These are phyloP conservation scores for Dendrophyllia cribrosa DNA, from an alignment of 64 coral and sea anemone genomes.

Conservation along the genomic window DNA sequence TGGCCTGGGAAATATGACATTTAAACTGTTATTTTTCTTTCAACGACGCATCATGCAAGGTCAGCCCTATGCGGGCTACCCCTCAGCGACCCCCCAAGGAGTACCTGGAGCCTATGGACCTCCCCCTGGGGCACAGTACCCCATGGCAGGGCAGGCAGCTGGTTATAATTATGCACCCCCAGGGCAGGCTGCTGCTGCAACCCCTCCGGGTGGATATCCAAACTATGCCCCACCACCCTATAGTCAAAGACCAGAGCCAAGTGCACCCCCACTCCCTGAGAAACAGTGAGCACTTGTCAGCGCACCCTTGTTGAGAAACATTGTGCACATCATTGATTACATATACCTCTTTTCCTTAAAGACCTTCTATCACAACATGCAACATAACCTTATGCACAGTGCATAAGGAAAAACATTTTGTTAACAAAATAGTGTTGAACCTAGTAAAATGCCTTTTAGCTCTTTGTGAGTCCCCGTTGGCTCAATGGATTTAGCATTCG, in stretches of 20 bases:
- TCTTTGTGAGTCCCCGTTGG: too few species aligned
- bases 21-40: constrained; percentile 96
- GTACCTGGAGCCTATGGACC: constrained; percentile 29
- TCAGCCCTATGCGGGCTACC: constrained; percentile 36
- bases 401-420: too few species aligned
- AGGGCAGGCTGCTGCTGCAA: constrained; percentile 13
- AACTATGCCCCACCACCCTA: constrained; percentile 66
- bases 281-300: background rate
- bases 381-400: too few species aligned
- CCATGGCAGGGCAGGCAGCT: constrained; percentile 29
- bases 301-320: background rate
- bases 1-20: constrained; percentile 93
- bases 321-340: too few species aligned
- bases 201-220: constrained; percentile 12
- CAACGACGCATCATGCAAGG: constrained; percentile 79
- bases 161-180: constrained; percentile 15
- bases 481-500: too few species aligned
- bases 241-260: constrained; percentile 39
- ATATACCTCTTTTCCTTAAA: too few species aligned
- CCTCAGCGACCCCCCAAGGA: constrained; percentile 59
- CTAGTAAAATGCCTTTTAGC: too few species aligned
- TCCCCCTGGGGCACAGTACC: constrained; percentile 40
- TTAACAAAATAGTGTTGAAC: too few species aligned
- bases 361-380: too few species aligned
- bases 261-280: constrained; percentile 54